phyloP scores from a whole-genome alignment of 2,797 vertebrate genomes.

The Sebastes cheni region DNA sequence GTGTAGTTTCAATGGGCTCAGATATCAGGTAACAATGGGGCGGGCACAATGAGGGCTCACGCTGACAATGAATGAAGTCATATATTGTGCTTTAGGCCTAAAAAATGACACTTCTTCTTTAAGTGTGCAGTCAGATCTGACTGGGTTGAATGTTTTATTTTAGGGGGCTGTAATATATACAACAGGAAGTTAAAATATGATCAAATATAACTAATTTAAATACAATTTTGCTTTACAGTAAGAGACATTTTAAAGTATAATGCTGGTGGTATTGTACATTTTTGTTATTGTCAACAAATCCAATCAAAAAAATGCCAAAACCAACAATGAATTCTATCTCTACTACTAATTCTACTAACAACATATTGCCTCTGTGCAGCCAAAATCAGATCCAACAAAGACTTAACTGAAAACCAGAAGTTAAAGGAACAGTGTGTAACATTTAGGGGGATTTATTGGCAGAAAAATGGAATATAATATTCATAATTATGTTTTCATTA shows the following conservation, averaged over 20 bases:
- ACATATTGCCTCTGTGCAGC: background rate
- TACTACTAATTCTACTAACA: background rate
- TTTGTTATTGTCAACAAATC: background rate
- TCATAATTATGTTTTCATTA: no score
- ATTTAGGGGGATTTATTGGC: no score
- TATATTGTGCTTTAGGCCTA: constrained; percentile 4
- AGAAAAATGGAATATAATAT: no score
- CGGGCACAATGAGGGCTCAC: constrained; percentile 50
- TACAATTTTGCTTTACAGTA: background rate
- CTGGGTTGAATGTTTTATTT: background rate
- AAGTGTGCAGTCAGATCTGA: background rate
- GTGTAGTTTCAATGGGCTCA: constrained; percentile 66
- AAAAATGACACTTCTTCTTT: constrained; percentile 16
- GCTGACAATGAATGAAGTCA: constrained; percentile 33
- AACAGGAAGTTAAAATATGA: background rate
- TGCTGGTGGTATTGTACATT: background rate
- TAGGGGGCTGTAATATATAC: background rate
- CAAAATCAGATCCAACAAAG: background rate
- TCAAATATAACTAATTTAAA: background rate
- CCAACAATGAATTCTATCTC: background rate
- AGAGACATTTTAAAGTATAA: background rate
- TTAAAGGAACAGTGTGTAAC: background rate
- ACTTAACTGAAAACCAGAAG: background rate
- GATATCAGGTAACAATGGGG: constrained; percentile 69
- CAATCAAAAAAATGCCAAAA: background rate